phyloP scores from a whole-genome alignment of 1,140 invertebrate genomes.

The Chelonus insularis region DNA sequence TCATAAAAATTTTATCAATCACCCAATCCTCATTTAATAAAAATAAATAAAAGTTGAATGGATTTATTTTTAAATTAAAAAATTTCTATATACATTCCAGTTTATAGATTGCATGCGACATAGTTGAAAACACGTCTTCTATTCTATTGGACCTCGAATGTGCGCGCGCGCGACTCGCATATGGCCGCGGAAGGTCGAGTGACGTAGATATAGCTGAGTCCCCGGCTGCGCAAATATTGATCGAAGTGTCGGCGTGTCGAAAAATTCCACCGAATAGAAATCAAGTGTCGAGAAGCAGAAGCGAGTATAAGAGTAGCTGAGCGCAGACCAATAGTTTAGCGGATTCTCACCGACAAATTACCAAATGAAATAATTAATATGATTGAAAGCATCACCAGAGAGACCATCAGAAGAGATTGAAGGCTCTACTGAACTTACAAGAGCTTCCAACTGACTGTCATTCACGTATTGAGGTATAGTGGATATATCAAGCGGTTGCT shows the following conservation, averaged over 20 bases:
- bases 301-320: background rate
- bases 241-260: slow-evolving; percentile 52
- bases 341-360: background rate
- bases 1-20: too few relatives aligned
- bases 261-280: slow-evolving; percentile 52
- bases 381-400: slow-evolving; percentile 4
- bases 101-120: background rate
- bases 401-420: too few relatives aligned
- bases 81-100: too few relatives aligned
- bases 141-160: slow-evolving; percentile 3
- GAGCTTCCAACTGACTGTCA: too few relatives aligned
- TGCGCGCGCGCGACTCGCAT: slow-evolving; percentile 37
- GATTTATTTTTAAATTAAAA: too few relatives aligned
- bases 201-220: slow-evolving; percentile 45
- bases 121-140: background rate
- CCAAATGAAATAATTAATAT: slow-evolving; percentile 14
- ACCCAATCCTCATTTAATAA: too few relatives aligned
- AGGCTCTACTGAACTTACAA: too few relatives aligned
- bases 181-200: slow-evolving; percentile 54
- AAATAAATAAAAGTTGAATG: too few relatives aligned
- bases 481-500: background rate
- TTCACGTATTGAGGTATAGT: too few relatives aligned
- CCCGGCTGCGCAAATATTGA: slow-evolving; percentile 57
- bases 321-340: too few relatives aligned
- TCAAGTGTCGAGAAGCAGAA: slow-evolving; percentile 16